phyloP scores from a whole-genome alignment of 1,140 invertebrate species.

The Drosophila subobscura region DNA sequence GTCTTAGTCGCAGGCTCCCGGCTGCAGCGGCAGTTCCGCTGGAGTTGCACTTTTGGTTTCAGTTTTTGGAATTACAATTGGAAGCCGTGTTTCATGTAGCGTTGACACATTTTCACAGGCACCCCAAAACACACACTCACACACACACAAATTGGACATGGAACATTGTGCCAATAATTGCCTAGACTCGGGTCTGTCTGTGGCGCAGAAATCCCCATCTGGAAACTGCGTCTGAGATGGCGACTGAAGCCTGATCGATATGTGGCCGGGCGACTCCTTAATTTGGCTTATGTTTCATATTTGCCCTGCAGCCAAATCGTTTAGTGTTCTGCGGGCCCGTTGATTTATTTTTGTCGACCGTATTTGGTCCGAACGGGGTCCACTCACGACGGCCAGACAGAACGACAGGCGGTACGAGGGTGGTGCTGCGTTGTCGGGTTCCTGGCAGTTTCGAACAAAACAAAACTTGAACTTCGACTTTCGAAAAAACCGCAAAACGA shows the following conservation, averaged over 20 bases:
- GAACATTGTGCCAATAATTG: constrained; percentile 31
- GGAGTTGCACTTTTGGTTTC: constrained; percentile 45
- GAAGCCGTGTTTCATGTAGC: constrained; percentile 11
- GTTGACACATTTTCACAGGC: constrained; percentile 37
- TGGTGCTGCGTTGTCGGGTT: constrained; percentile 41
- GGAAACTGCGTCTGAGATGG: neutral
- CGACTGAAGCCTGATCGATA: constrained; percentile 59
- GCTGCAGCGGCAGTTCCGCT: constrained; percentile 4
- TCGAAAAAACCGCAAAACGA: constrained; percentile 51
- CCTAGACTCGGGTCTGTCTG: constrained; percentile 12
- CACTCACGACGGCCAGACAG: constrained; percentile 33
- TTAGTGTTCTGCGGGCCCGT: constrained; percentile 41
- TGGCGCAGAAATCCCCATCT: neutral
- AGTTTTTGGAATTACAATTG: constrained; percentile 7
- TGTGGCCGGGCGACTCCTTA: constrained; percentile 56
- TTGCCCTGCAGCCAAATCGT: constrained; percentile 60
- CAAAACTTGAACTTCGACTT: constrained; percentile 76
- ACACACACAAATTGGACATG: constrained; percentile 22
- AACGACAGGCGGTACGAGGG: too few relatives aligned
- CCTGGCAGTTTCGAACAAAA: neutral
- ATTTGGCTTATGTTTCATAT: constrained; percentile 59
- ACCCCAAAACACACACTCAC: constrained; percentile 14
- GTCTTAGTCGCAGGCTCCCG: constrained; percentile 31
- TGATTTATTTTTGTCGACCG: constrained; percentile 55
- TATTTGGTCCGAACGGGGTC: constrained; percentile 50